These are phyloP conservation scores for Tapirus indicus DNA, from an alignment of 2,797 vertebrate species.

Conservation along the genomic window DNA sequence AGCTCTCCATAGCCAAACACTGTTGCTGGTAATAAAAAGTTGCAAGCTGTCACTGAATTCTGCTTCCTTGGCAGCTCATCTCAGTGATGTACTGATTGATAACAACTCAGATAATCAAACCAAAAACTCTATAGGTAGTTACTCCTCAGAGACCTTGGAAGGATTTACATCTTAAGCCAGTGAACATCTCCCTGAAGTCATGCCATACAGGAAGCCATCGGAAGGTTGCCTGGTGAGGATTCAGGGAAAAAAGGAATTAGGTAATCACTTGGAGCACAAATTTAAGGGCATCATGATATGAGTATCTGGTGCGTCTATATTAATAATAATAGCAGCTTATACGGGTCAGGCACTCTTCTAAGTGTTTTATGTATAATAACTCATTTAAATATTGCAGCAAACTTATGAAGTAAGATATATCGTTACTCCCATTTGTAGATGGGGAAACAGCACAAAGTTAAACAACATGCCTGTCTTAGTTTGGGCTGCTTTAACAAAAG, in stretches of 20 bases:
- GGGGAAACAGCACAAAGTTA: background rate
- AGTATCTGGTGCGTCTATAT: background rate
- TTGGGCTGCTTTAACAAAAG: background rate
- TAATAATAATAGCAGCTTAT: background rate
- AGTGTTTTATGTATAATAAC: background rate
- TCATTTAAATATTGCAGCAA: background rate
- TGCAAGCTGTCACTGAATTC: slow-evolving; percentile 71
- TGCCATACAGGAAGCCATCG: background rate
- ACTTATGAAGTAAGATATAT: background rate
- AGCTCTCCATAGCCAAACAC: slow-evolving; percentile 66
- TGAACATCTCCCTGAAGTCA: background rate
- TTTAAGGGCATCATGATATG: background rate
- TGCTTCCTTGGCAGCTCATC: slow-evolving; percentile 61
- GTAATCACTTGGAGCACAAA: slow-evolving; percentile 29
- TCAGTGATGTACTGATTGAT: slow-evolving; percentile 62
- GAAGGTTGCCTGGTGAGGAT: background rate
- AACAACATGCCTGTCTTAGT: background rate
- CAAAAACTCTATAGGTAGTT: slow-evolving; percentile 38
- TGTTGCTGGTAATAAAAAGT: slow-evolving; percentile 76
- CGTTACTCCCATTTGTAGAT: background rate
- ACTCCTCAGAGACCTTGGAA: background rate
- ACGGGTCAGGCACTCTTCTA: background rate
- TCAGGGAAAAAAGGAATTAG: background rate
- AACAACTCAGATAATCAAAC: slow-evolving; percentile 54
- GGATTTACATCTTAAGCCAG: background rate